Evolutionary conservation across 2,888 invertebrate species (phyloP), one percentile per base, ranked within the genome.

Genomic region (Venustoraphidia nigricollis): DNA sequence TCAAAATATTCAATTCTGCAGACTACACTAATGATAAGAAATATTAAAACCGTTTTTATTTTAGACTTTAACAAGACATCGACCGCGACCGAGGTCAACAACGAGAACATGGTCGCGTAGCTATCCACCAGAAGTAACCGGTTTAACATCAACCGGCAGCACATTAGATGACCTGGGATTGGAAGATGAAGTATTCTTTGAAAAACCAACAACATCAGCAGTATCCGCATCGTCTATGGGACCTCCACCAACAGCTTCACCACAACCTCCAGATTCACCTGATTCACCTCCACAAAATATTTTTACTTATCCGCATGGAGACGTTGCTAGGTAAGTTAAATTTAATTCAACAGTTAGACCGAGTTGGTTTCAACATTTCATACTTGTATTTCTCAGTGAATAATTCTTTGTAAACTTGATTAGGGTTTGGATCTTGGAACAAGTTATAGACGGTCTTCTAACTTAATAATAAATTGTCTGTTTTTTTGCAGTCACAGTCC

Each of bases 51-150:
- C 27, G 27, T 27, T 27, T 27, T 27, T 6, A 27, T 27, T 27
- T 27, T 68, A 78, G 70, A 73, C 77, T 49, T 69, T 87, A 59
- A 73, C 75, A 41, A 70, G 75, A 50, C 72, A 80, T 67, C 66
- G 76, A 65, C 69, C 75, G 61, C 58, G 77, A 64, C 65, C 76
- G 60, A 62, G 76, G 64, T 67, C 79, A 60, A 66, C 73, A 61
- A 63, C 76, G 39, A 70, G 69, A 53, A 79, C 81, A 57, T 81
- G 79, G 74, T 86, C 87, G 34, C 72, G 87, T 38, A 87, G 75
- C 69, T 88, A 75, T 66, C 82, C 69, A 54, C 79, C 74, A 54
- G 68, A 72, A 56, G 63, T 68, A 48, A 34, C 37, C 27, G 46
- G 27, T 41, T 35, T 45, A 46, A 35, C 46, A 44, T 10, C 43